Evolutionary conservation across 2,797 vertebrate species (phyloP), one percentile per base, ranked within the genome.

Genomic region (Poeciliopsis infans): DNA sequence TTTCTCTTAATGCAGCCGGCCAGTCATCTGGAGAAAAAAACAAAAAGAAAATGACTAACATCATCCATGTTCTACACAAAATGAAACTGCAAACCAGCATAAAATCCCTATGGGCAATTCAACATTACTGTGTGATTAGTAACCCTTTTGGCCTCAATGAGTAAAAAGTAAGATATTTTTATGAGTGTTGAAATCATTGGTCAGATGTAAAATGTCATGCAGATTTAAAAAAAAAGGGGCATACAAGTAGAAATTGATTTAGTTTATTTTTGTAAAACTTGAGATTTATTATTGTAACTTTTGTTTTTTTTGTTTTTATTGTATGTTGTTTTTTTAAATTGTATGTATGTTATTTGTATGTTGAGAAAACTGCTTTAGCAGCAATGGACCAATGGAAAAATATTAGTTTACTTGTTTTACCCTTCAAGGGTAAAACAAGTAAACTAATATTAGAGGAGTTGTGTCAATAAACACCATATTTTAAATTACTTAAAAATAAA

Each of bases 21-120:
- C 95, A 97, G 85, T 97, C 96, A 79, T 94, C 96, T 97, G 78
- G 12, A 31, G 75, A 0, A 49, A 49, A 49, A 18, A 49, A 20
- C 18, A 10, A n/a, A 84, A 78, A 74, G 53, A 77, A 80, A 31
- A 39, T 72, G 33, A 72, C 0, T 2, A 1, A 51, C 6, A 59
- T 76, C 18, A 74, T 53, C 15, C 20, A 76, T 33, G 10, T 5
- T 15, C 23, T 15, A 47, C 28, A 3, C 25, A 51, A 55, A 53
- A 79, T 6, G 3, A 59, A 36, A 68, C 23, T n/a, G 59, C 59
- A 47, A 76, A 31, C 12, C 13, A 31, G 13, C 55, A 59, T 33
- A 16, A 61, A 61, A 61, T 61, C 57, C 57, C 57, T 31, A 15
- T 59, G 28, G 53, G 4, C 10, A 59, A 28, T 59, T 31, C 7